Base-by-base conservation (phyloP, 2,888 invertebrate species). In the Anodontia alba region DNA sequence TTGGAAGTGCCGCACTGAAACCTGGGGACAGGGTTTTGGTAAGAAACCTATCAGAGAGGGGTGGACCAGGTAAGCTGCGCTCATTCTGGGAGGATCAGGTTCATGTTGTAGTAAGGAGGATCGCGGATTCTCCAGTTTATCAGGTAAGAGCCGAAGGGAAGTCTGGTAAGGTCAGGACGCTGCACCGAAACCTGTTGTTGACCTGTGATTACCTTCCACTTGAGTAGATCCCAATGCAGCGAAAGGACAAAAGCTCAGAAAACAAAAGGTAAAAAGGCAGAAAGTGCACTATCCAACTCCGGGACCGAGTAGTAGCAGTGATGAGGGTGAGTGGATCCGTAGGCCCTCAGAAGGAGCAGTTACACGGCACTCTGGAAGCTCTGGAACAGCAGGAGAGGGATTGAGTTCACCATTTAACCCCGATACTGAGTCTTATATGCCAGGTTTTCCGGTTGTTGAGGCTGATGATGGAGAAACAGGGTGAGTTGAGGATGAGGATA, bases 1-100 rank as follows among this genome's bases (percentile, higher is more conserved):
- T 36, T 23, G 12, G 29, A 31, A 78, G 73, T 73, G 49, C 67
- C 29, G 57, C 46, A 12, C 33, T 78, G 33, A 12, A n/a, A 5
- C 49, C 46, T 15, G 51, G 74, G 7, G 75, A 80, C 33, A 20
- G 80, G 10, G 71, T 76, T 1, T 62, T 76, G 12, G 80, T 80
- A 5, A 66, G 73, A 26, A 80, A 80, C 54, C 36, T 73, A 20
- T n/a, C n/a, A n/a, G 69, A 76, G 42, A 66, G 69, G 17, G 73
- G 80, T 31, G 80, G 80, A 33, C 75, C 76, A 17, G 80, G 76
- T 1, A 77, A 80, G 36, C 57, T 80, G 31, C 36, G 80, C 7
- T 80, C 73, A 3, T 68, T 54, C n/a, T 80, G 76, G 76, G 76
- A 80, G 54, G 31, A 72, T 15, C 43, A 76, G 12, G 46, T 80